Evolutionary conservation across 2,113 vertebrate species (phyloP), one percentile per base, ranked within the genome.

Genomic region (Paraplagusia blochii): DNA sequence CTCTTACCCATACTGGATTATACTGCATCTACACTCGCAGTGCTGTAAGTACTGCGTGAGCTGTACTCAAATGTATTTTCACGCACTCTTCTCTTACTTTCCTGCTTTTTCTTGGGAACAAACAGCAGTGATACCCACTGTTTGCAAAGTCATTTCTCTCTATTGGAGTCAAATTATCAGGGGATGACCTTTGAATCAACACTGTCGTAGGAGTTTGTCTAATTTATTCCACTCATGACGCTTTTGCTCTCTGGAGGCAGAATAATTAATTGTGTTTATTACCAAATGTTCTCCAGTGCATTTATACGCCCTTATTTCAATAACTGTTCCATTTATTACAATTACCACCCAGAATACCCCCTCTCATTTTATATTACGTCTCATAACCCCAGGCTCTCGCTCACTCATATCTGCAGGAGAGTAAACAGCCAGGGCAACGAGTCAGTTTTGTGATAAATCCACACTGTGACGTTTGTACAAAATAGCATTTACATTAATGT

Each of bases 231-330:
- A 64, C 63, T 66, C n/a, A 17, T 52, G 58, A 73, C 61, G 43
- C 53, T 76, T 80, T 74, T 61, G 69, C 74, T 79, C 74, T 77
- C 77, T 62, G 66, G 76, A 67, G 47, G 65, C 38, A 43, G 29
- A 67, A 78, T 83, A 84, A 86, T 87, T 75, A 77, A 88, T 83
- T 88, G 82, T 85, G 87, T 85, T 89, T 76, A 80, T 87, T 82
- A 81, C 68, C 53, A 77, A 79, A 73, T 48, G 67, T 76, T 73
- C 71, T 84, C 74, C 58, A 59, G 79, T 65, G 70, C 34, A 69
- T 73, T 74, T 49, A 61, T 49, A 53, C 43, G 47, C 61, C 48
- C 53, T 67, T 59, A 59, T 84, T 86, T 84, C 73, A 85, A 79
- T 79, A 77, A 59, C 40, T 6, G 62, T 63, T 50, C 19, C 9